Conservation (phyloP, 2,113 vertebrate genomes). For the Xenotilapia longispinis region DNA sequence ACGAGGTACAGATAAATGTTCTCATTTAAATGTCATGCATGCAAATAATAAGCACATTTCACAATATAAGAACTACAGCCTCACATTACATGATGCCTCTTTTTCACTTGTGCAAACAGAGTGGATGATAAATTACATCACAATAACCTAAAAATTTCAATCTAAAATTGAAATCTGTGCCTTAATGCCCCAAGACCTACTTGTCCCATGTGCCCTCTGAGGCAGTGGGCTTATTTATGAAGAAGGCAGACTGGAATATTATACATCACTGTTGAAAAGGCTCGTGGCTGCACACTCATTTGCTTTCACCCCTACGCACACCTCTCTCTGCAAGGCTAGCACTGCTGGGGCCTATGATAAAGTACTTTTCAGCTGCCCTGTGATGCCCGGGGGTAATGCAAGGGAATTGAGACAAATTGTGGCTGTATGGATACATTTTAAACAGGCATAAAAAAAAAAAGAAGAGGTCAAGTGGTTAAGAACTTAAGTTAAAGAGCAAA, state of each 20-base stretch:
- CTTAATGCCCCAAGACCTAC: background rate
- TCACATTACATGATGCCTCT: background rate
- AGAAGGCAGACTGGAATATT: background rate
- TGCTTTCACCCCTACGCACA: background rate
- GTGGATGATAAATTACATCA: background rate
- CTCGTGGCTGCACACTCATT: background rate
- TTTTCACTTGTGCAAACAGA: background rate
- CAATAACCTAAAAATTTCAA: background rate
- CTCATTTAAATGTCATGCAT: background rate
- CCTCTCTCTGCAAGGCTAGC: background rate
- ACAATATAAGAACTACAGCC: background rate
- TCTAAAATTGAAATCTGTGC: background rate
- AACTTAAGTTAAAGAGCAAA: background rate
- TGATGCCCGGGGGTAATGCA: background rate
- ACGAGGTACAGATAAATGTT: background rate
- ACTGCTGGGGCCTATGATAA: slow-evolving; percentile 10
- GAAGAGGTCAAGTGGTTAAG: background rate
- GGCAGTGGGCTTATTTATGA: background rate
- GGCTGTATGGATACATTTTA: background rate
- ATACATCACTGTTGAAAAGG: background rate
- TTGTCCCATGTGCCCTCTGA: background rate
- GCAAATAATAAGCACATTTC: background rate
- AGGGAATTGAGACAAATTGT: slow-evolving; percentile 15
- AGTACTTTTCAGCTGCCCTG: background rate
- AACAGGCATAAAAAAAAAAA: background rate